Evolutionary conservation across 1,140 invertebrate species (phyloP).

Genomic region (Scaptodrosophila lebanonensis): DNA sequence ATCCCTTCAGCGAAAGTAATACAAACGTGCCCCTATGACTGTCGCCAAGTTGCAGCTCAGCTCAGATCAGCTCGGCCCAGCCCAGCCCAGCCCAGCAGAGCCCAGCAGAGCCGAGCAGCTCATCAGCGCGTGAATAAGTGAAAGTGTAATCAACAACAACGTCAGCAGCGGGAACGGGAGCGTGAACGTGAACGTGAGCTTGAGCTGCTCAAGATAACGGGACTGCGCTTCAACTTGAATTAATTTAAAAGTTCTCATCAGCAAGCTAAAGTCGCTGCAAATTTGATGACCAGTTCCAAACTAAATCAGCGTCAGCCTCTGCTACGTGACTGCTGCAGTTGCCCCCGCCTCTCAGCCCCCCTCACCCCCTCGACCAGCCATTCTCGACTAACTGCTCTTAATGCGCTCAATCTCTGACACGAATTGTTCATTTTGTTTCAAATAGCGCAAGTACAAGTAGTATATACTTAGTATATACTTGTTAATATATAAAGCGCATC

Average conservation of each 20-base stretch:
- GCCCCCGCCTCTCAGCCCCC: neutral
- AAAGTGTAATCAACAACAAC: conserved; percentile 65
- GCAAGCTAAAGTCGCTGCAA: conserved; percentile 26
- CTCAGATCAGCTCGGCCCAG: no score
- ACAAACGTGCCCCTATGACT: no score
- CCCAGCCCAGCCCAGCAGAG: no score
- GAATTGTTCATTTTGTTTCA: conserved; percentile 34
- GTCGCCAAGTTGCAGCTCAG: no score
- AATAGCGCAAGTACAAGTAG: conserved; percentile 36
- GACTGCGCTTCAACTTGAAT: conserved; percentile 30
- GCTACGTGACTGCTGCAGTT: conserved; percentile 36
- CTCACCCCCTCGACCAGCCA: no score
- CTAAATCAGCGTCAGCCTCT: conserved; percentile 55
- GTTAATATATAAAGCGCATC: no score
- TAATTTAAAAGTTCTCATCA: conserved; percentile 61
- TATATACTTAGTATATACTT: conserved; percentile 23
- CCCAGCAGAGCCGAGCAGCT: no score
- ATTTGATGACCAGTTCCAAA: conserved; percentile 65
- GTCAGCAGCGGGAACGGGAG: conserved; percentile 15
- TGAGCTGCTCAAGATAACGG: conserved; percentile 12
- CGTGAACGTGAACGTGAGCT: conserved; percentile 41
- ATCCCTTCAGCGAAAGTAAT: neutral
- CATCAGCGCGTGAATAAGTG: conserved; percentile 51
- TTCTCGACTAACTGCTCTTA: no score
- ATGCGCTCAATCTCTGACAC: conserved; percentile 32